Evolutionary conservation across 1,140 invertebrate species (phyloP).

Genomic region (Heliothis virescens): DNA sequence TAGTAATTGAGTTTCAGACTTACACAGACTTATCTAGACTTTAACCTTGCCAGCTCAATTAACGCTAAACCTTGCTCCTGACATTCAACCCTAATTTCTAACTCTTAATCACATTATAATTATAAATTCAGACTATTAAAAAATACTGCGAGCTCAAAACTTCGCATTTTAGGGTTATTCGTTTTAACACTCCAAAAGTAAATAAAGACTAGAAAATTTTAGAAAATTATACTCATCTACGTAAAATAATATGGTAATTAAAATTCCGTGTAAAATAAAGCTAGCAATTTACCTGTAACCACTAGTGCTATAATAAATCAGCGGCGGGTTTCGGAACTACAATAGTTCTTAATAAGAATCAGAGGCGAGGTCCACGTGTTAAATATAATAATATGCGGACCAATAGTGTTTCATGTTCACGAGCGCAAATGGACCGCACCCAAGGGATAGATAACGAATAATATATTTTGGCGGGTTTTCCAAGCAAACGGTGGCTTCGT

Average conservation of each 20-base stretch:
- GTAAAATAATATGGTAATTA: slow-evolving; percentile 5
- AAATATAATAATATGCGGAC: slow-evolving; percentile 43
- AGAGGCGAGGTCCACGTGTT: slow-evolving; percentile 27
- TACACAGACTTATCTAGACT: slow-evolving; percentile 8
- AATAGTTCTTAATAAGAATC: slow-evolving; percentile 42
- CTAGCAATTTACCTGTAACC: neutral
- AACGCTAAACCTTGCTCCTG: neutral
- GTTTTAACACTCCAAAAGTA: neutral
- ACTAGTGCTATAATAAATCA: slow-evolving; percentile 24
- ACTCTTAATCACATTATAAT: slow-evolving; percentile 6
- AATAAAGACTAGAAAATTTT: neutral
- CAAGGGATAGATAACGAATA: slow-evolving; percentile 48
- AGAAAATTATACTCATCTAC: slow-evolving; percentile 10
- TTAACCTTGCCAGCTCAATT: slow-evolving; percentile 14
- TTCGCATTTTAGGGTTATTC: neutral
- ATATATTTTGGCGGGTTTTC: slow-evolving; percentile 50
- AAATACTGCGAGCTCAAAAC: slow-evolving; percentile 6
- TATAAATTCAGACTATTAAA: neutral
- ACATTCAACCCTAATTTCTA: slow-evolving; percentile 4
- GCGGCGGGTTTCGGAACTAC: slow-evolving; percentile 8
- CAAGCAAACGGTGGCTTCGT: slow-evolving; percentile 47
- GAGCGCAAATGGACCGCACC: slow-evolving; percentile 47
- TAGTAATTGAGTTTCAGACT: slow-evolving; percentile 6
- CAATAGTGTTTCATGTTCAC: slow-evolving; percentile 49
- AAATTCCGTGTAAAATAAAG: neutral